Evolutionary conservation across 1,140 invertebrate genomes (phyloP).

Genomic region (Nephila pilipes): DNA sequence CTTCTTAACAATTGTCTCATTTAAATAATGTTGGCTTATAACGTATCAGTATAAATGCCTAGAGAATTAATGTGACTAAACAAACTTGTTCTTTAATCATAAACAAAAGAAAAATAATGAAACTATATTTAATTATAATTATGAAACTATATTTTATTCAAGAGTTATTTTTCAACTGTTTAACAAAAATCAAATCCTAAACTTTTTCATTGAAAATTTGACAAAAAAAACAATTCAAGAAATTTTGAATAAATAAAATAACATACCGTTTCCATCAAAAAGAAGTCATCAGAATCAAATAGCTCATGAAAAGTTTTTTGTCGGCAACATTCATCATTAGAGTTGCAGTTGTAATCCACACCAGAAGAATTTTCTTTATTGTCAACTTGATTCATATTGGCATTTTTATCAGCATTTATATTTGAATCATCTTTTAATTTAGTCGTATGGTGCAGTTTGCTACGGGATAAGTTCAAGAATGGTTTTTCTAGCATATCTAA

Average conservation of each 20-base stretch:
- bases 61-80: too few species aligned
- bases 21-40: too few species aligned
- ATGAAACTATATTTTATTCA: too few species aligned
- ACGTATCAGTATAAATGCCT: too few species aligned
- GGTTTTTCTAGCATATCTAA: conserved; percentile 61
- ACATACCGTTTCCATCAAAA: conserved; percentile 21
- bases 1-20: too few species aligned
- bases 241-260: background rate
- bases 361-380: conserved; percentile 23
- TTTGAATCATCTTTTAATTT: conserved; percentile 4
- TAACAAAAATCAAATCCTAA: too few species aligned
- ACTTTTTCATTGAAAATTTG: too few species aligned
- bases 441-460: background rate
- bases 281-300: background rate
- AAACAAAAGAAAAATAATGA: too few species aligned
- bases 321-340: conserved; percentile 32
- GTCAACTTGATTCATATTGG: conserved; percentile 40
- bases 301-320: background rate
- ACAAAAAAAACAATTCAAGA: background rate
- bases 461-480: conserved; percentile 50
- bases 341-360: conserved; percentile 64
- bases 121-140: too few species aligned
- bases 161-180: too few species aligned
- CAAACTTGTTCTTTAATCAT: too few species aligned
- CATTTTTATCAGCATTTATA: conserved; percentile 53